Percentiles rank a stretch among this genome's conserved stretches.
Conservation (phyloP, 2,888 invertebrate genomes). For the Watsonalla binaria region DNA sequence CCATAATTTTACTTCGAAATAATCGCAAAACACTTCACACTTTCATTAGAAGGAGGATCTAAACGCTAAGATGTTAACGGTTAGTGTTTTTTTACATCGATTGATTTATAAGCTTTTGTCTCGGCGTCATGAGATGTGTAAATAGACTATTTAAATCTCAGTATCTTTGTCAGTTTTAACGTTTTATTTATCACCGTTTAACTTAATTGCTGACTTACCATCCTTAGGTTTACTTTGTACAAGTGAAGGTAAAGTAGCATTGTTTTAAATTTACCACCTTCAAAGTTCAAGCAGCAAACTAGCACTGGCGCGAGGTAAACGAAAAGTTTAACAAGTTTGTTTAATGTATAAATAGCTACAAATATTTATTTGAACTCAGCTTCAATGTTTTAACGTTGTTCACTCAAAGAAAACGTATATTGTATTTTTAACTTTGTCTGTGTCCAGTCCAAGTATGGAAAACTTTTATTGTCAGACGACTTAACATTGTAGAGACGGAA, state of each 20-base stretch:
- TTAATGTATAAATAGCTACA: background rate
- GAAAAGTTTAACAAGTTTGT: too few relatives aligned
- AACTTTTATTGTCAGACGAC: background rate
- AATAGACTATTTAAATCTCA: too few relatives aligned
- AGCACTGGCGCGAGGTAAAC: too few relatives aligned
- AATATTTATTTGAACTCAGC: constrained; percentile 1
- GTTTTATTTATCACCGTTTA: background rate
- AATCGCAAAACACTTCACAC: background rate
- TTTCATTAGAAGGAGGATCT: background rate
- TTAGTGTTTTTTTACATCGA: background rate
- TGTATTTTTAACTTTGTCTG: background rate
- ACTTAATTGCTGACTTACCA: background rate
- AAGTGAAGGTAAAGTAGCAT: too few relatives aligned
- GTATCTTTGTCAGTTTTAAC: background rate
- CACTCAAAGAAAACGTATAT: constrained; percentile 1
- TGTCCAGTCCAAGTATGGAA: background rate
- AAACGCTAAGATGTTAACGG: background rate
- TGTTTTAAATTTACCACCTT: background rate
- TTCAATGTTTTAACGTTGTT: background rate
- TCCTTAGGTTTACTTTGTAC: background rate
- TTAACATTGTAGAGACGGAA: too few relatives aligned
- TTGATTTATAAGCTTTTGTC: background rate
- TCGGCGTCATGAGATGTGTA: background rate
- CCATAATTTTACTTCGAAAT: too few relatives aligned
- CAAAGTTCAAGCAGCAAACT: background rate